Base-by-base conservation (phyloP, 2,888 invertebrate species). In the Tipula confusa region DNA sequence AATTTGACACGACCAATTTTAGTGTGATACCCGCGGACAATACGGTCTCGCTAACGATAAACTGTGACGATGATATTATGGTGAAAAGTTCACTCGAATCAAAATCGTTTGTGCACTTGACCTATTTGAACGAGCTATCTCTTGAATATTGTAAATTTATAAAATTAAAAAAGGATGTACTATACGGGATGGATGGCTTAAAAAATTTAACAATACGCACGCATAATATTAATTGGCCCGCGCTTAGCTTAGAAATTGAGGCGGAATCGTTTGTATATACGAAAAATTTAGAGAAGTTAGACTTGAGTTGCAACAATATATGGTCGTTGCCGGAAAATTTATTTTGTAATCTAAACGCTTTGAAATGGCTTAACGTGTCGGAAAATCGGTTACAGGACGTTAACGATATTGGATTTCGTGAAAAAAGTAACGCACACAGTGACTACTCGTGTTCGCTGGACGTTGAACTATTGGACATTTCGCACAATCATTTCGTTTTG, bases 311-410 rank as follows among this genome's bases (percentile, higher is more conserved):
- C 87, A 96, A 97, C 89, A 96, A 96, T 89, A 95, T 97, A 88
- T 96, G 96, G 95, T 95, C 95, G 83, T 93, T 97, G 88, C 96
- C 96, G 29, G 95, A 95, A 87, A 94, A 94, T 87, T 91, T 96
- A 85, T 97, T 97, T 90, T 97, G 97, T 88, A 93, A 95, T 2
- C 89, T 96, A 86, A 94, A 93, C 48, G 96, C 95, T 87, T 91
- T 97, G 86, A 93, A 95, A 84, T 92, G 93, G 85, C 90, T 97
- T 86, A 97, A 97, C 88, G 93, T 97, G 86, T 96, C 96, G 85
- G 93, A 94, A 87, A 97, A 97, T 89, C 93, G 95, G 85, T 91
- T 97, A 85, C 96, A 96, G 90, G 97, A 97, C 88, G 94, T 97
- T 80, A 94, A 94, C 87, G 96, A 96, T 89, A 91, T 97, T 86